phyloP scores from a whole-genome alignment of 2,888 invertebrate genomes.

The Orthonychiurus folsomi region DNA sequence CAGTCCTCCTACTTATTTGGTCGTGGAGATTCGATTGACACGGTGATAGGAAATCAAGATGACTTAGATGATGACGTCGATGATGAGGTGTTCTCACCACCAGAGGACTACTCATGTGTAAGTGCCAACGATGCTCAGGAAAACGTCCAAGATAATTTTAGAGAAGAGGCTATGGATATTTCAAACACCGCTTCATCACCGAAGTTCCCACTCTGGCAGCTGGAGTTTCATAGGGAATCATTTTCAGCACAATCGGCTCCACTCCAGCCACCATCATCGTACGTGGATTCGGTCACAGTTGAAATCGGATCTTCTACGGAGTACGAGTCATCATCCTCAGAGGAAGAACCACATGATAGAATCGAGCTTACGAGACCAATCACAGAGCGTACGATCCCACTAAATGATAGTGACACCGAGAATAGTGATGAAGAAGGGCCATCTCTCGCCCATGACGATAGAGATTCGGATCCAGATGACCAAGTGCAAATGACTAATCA shows the following conservation, averaged over 20 bases:
- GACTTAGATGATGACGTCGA: constrained; percentile 40
- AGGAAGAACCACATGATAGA: background rate
- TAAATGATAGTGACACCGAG: constrained; percentile 21
- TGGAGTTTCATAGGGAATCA: constrained; percentile 45
- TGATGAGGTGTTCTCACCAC: constrained; percentile 36
- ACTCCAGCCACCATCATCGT: constrained; percentile 1
- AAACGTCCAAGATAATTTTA: constrained; percentile 10
- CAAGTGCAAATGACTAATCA: constrained; percentile 32
- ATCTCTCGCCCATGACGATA: constrained; percentile 20
- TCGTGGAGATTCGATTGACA: constrained; percentile 56
- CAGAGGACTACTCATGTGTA: constrained; percentile 41
- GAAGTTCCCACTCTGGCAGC: constrained; percentile 46
- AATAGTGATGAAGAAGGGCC: constrained; percentile 25
- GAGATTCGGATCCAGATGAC: background rate
- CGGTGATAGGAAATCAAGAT: constrained; percentile 58
- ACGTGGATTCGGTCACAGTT: constrained; percentile 27
- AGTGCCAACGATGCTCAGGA: constrained; percentile 40
- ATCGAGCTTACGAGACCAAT: constrained; percentile 12
- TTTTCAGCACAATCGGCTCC: constrained; percentile 10
- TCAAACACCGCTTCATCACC: constrained; percentile 58
- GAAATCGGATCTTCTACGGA: constrained; percentile 37
- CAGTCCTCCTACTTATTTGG: constrained; percentile 33
- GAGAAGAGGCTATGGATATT: constrained; percentile 57
- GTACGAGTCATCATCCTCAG: constrained; percentile 30
- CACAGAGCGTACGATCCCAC: constrained; percentile 19